These are phyloP conservation scores for Redunca redunca DNA, from an alignment of 2,113 vertebrate genomes.

Conservation along the genomic window DNA sequence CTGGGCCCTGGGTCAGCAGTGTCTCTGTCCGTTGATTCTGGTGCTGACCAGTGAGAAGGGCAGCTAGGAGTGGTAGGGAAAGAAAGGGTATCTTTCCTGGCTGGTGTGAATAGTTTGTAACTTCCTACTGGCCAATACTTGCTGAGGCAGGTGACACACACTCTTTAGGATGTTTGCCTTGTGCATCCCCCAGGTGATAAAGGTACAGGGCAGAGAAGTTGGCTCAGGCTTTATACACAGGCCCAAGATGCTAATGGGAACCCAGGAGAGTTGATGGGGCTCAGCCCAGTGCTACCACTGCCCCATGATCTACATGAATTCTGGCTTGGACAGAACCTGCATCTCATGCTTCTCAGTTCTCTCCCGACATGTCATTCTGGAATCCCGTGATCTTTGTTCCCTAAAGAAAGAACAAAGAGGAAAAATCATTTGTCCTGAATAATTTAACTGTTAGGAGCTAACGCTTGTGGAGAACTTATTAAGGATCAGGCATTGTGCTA, in stretches of 20 bases:
- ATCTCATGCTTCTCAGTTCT: slow-evolving; percentile 74
- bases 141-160: background rate
- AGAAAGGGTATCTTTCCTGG: background rate
- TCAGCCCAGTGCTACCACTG: background rate
- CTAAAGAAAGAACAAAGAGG: slow-evolving; percentile 69
- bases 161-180: background rate
- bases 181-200: background rate
- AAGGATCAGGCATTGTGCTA: background rate
- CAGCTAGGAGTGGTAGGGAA: background rate
- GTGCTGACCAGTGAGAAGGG: background rate
- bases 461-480: background rate
- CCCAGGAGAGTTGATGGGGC: background rate
- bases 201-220: background rate
- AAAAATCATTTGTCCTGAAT: background rate
- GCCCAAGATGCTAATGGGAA: background rate
- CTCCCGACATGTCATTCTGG: slow-evolving; percentile 64
- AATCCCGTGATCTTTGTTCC: slow-evolving; percentile 71
- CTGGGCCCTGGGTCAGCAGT: background rate
- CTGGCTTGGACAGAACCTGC: slow-evolving; percentile 78
- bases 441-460: background rate
- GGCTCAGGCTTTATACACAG: background rate
- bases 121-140: background rate
- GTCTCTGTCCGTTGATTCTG: background rate
- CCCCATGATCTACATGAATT: slow-evolving; percentile 65
- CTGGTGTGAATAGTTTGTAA: background rate